Conservation (phyloP, 2,797 vertebrate species). For the Melanotaenia parkinsoni region DNA sequence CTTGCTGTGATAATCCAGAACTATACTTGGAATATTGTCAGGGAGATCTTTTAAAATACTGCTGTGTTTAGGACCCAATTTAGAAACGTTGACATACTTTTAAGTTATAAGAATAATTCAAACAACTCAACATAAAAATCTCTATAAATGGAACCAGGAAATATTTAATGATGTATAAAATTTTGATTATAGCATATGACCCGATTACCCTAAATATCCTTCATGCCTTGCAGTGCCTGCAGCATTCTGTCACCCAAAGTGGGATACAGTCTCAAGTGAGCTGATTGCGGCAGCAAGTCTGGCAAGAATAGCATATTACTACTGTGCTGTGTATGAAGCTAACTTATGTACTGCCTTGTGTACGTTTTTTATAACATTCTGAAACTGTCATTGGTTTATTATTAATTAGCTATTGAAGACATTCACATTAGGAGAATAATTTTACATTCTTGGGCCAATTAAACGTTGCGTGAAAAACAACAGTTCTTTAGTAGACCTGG, state of each 20-base stretch:
- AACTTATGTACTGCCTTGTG: background rate
- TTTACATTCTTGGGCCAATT: too few relatives aligned
- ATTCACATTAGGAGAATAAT: too few relatives aligned
- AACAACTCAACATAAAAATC: background rate
- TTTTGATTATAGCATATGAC: background rate
- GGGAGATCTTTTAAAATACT: background rate
- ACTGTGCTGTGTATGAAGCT: background rate
- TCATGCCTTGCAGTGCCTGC: background rate
- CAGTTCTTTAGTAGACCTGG: too few relatives aligned
- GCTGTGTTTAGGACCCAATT: background rate
- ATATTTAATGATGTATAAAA: background rate
- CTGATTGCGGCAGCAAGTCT: background rate
- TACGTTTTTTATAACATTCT: background rate
- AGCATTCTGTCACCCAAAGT: background rate
- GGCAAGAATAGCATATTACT: background rate
- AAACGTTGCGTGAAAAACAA: too few relatives aligned
- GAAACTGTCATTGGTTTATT: too few relatives aligned
- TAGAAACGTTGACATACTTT: background rate
- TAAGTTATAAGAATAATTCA: background rate
- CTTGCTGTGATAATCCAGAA: background rate
- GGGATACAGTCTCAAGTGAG: background rate
- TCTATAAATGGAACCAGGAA: background rate
- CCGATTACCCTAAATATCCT: background rate
- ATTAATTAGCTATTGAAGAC: too few relatives aligned
- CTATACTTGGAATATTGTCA: background rate